phyloP scores from a whole-genome alignment of 2,888 invertebrate genomes.

The Meteorus cinctellus region DNA sequence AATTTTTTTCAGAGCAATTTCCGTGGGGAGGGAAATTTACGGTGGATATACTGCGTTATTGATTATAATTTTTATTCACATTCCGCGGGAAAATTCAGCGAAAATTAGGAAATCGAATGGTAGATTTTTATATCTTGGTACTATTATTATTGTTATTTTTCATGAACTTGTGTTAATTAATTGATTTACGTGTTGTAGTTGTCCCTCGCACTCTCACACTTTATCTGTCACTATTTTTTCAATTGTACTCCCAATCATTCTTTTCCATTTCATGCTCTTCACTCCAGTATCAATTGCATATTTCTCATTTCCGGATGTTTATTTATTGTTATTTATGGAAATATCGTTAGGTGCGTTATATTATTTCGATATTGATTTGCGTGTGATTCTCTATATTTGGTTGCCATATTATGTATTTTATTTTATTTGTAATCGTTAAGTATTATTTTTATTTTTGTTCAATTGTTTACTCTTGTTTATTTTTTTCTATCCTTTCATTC shows the following conservation, averaged over 20 bases:
- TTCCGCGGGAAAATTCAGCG: conserved; percentile 69
- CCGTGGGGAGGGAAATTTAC: conserved; percentile 28
- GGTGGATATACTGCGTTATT: background rate
- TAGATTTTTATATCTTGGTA: conserved; percentile 44
- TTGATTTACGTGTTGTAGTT: conserved; percentile 49
- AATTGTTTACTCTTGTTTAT: conserved; percentile 39
- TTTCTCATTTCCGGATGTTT: conserved; percentile 15
- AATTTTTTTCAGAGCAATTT: conserved; percentile 36
- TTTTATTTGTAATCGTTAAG: conserved; percentile 13
- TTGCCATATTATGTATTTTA: conserved; percentile 36
- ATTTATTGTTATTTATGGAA: conserved; percentile 48
- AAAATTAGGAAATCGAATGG: conserved; percentile 66
- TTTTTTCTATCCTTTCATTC: conserved; percentile 28
- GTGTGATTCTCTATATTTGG: conserved; percentile 45
- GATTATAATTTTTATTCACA: conserved; percentile 49
- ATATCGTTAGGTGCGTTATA: conserved; percentile 51
- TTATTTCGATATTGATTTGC: conserved; percentile 52
- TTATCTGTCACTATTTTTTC: conserved; percentile 45
- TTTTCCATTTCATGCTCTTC: conserved; percentile 49
- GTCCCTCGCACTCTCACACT: conserved; percentile 46
- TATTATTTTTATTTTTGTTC: conserved; percentile 34
- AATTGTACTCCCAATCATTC: conserved; percentile 39
- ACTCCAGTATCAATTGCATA: conserved; percentile 43
- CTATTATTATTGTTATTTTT: conserved; percentile 41
- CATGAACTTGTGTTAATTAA: conserved; percentile 40